These are phyloP conservation scores for Sphaerodactylus townsendi DNA, from an alignment of 2,113 vertebrate genomes.

Conservation along the genomic window DNA sequence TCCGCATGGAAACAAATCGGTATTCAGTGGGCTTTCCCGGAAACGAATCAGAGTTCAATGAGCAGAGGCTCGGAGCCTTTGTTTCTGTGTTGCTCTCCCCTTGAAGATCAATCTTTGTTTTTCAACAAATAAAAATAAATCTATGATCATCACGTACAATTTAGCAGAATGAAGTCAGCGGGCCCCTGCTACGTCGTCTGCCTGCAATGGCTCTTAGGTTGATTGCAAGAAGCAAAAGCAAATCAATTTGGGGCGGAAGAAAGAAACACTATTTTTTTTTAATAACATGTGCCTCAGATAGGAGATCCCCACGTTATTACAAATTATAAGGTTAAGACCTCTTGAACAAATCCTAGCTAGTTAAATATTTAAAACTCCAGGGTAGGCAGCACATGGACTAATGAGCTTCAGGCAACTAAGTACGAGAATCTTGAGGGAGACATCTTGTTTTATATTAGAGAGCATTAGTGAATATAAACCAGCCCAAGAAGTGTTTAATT, in stretches of 20 bases:
- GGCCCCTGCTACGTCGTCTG: slow-evolving; percentile 57
- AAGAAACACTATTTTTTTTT: slow-evolving; percentile 67
- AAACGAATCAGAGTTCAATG: too few species aligned
- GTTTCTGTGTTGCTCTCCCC: slow-evolving; percentile 1
- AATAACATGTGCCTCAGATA: slow-evolving; percentile 66
- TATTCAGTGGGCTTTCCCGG: not conserved
- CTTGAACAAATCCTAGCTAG: slow-evolving; percentile 73
- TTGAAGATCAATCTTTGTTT: slow-evolving; percentile 61
- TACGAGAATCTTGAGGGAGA: slow-evolving; percentile 57
- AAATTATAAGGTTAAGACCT: slow-evolving; percentile 81
- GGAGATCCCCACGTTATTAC: slow-evolving; percentile 74
- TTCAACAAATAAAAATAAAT: slow-evolving; percentile 48
- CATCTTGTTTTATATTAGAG: slow-evolving; percentile 60
- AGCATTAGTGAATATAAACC: slow-evolving; percentile 49
- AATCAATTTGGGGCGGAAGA: slow-evolving; percentile 67
- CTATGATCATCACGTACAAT: slow-evolving; percentile 67
- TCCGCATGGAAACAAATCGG: not conserved
- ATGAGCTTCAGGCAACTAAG: slow-evolving; percentile 75
- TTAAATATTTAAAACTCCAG: slow-evolving; percentile 82
- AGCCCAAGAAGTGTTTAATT: slow-evolving; percentile 51
- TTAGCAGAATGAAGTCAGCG: slow-evolving; percentile 70
- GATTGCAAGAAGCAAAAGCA: slow-evolving; percentile 62
- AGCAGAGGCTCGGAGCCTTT: not conserved
- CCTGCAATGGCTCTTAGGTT: slow-evolving; percentile 54
- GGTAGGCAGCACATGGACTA: slow-evolving; percentile 68